Conservation (phyloP, 2,797 vertebrate species). For the Siniperca obscura region DNA sequence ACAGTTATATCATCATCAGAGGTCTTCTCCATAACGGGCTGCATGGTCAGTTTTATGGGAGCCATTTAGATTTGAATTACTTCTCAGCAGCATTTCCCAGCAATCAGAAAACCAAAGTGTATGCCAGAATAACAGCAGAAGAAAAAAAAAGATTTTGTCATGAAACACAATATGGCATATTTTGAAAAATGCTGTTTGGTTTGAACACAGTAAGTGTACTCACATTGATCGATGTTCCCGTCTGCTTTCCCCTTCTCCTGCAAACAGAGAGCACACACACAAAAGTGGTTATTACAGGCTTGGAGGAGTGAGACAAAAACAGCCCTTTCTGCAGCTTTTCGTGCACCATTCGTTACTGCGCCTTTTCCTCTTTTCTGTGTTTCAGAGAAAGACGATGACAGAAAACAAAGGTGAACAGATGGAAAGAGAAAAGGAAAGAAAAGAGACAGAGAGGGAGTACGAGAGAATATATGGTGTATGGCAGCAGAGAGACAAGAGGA, state of each 20-base stretch:
- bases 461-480: conserved; percentile 22
- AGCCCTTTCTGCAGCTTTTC: conserved; percentile 56
- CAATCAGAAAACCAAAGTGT: conserved; percentile 50
- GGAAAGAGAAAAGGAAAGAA: conserved; percentile 9
- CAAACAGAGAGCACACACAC: conserved; percentile 77
- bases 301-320: conserved; percentile 59
- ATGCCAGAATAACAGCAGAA: conserved; percentile 42
- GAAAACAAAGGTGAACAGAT: conserved; percentile 41
- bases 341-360: conserved; percentile 41
- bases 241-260: conserved; percentile 80
- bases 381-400: conserved; percentile 28
- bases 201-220: conserved; percentile 79
- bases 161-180: conserved; percentile 59
- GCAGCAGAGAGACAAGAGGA: conserved; percentile 23
- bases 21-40: conserved; percentile 28
- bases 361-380: conserved; percentile 36
- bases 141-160: conserved; percentile 52
- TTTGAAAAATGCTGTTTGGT: conserved; percentile 77
- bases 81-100: conserved; percentile 49
- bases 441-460: conserved; percentile 1
- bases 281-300: conserved; percentile 76
- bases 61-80: conserved; percentile 52
- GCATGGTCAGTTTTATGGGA: conserved; percentile 48
- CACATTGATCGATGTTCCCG: conserved; percentile 80
- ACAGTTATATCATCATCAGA: conserved; percentile 39